phyloP scores from a whole-genome alignment of 2,888 invertebrate genomes.

The Mylabris sibirica region DNA sequence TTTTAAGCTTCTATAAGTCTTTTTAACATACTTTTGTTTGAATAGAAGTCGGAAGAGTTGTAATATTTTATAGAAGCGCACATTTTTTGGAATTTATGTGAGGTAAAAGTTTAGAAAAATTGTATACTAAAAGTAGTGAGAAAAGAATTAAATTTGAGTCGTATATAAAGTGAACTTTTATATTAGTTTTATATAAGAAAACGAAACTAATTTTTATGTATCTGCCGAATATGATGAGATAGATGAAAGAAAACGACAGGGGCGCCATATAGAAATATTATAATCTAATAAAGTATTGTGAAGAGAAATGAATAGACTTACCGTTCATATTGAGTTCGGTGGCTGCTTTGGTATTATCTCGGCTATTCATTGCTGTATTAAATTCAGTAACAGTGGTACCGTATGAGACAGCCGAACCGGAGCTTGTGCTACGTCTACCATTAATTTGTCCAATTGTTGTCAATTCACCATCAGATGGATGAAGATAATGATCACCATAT shows the following conservation, averaged over 20 bases:
- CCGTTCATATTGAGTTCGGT: constrained; percentile 77
- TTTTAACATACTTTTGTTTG: background rate
- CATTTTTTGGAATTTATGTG: background rate
- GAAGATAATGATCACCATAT: constrained; percentile 64
- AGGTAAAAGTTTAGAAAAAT: background rate
- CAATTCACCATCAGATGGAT: constrained; percentile 68
- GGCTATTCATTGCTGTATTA: constrained; percentile 57
- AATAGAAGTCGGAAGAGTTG: background rate
- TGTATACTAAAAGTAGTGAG: no score
- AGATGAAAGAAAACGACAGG: background rate
- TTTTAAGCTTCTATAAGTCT: background rate
- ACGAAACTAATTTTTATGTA: no score
- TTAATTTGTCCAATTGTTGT: constrained; percentile 64
- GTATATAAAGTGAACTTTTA: no score
- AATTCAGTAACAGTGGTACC: constrained; percentile 63
- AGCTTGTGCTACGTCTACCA: constrained; percentile 68
- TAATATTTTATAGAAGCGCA: no score
- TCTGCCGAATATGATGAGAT: background rate
- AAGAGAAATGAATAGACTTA: constrained; percentile 58
- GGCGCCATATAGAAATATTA: background rate
- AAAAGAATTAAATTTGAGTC: background rate
- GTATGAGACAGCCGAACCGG: constrained; percentile 62
- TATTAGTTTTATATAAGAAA: no score
- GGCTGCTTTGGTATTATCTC: constrained; percentile 69
- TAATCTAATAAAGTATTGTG: background rate